These are phyloP conservation scores for Brachionus rotundiformis DNA, from an alignment of 1,140 invertebrate species.

Conservation along the genomic window DNA sequence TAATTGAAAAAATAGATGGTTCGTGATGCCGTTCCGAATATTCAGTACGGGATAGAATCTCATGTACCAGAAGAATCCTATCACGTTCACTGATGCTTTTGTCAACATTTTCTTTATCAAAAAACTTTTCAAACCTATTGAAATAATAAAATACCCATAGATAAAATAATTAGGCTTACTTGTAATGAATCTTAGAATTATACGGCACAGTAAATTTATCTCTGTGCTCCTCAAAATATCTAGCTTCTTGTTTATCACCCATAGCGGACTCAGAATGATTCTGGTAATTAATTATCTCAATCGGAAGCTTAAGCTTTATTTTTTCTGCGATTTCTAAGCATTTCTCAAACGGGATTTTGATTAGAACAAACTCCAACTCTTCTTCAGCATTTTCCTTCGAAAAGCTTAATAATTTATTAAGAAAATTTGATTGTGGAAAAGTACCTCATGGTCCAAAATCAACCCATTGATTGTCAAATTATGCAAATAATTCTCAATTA, in stretches of 20 bases:
- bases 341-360: conserved; percentile 29
- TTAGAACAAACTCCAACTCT: background rate
- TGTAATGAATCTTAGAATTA: conserved; percentile 14
- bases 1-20: background rate
- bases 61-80: background rate
- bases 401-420: background rate
- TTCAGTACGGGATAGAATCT: conserved; percentile 6
- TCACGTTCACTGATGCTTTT: background rate
- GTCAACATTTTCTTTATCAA: conserved; percentile 19
- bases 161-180: no score
- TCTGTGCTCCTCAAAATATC: background rate
- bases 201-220: conserved; percentile 31
- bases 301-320: conserved; percentile 35
- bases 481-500: background rate
- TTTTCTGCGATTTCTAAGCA: conserved; percentile 33
- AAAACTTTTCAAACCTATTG: conserved; percentile 43
- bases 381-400: background rate
- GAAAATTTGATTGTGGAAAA: background rate
- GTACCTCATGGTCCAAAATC: background rate
- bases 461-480: background rate
- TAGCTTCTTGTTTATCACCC: background rate
- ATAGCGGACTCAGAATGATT: background rate
- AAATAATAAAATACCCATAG: no score
- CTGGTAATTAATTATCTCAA: background rate
- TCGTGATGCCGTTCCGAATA: background rate